These are phyloP conservation scores for Cotesia congregata DNA, from an alignment of 2,888 invertebrate genomes.

Conservation along the genomic window DNA sequence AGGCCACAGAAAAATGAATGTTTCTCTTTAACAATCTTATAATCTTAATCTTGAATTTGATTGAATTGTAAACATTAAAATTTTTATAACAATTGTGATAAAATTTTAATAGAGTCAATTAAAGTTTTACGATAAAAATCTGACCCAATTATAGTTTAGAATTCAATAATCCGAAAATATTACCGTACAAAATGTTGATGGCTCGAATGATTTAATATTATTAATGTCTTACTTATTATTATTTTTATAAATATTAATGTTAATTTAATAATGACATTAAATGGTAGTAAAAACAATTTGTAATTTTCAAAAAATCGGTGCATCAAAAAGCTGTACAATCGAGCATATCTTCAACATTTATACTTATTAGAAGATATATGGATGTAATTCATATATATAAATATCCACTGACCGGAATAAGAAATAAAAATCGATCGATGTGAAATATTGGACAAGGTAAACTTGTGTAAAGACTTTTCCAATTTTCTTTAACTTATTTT, in stretches of 20 bases:
- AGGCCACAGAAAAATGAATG: background rate
- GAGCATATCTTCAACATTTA: background rate
- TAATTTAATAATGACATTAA: background rate
- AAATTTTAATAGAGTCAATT: background rate
- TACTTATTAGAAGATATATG: background rate
- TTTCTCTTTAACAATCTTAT: background rate
- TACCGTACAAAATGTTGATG: background rate
- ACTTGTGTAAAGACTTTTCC: background rate
- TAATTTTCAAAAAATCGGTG: background rate
- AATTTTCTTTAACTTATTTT: background rate
- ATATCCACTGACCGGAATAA: background rate
- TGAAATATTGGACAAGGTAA: background rate
- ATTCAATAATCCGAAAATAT: background rate
- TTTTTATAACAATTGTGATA: background rate
- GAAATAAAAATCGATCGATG: background rate
- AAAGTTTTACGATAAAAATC: background rate
- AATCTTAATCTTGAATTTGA: background rate
- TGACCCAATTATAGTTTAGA: background rate
- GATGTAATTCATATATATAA: background rate
- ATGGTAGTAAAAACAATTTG: background rate
- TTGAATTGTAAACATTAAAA: background rate
- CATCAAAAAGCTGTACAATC: background rate
- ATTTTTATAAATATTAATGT: background rate
- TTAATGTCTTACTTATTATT: background rate
- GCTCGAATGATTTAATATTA: background rate